phyloP scores from a whole-genome alignment of 2,797 vertebrate genomes.

The Pyrocephalus nanus region DNA sequence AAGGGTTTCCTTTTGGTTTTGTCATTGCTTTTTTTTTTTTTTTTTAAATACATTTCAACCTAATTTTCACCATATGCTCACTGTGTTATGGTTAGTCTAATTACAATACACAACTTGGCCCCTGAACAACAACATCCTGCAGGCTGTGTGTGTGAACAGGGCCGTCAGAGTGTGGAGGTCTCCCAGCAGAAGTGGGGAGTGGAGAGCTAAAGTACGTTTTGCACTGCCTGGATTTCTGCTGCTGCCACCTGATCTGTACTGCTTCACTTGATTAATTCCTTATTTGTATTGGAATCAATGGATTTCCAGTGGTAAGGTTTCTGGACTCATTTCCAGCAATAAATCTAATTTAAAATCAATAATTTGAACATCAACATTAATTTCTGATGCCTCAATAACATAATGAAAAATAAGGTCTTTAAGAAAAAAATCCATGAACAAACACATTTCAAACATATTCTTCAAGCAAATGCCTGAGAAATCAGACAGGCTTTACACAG shows the following conservation, averaged over 20 bases:
- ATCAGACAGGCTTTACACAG: rapidly evolving
- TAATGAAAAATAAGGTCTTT: neutral
- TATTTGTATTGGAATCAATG: neutral
- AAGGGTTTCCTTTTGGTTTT: neutral
- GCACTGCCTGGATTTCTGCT: neutral
- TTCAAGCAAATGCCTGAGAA: neutral
- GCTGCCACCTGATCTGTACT: neutral
- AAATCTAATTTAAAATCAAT: neutral
- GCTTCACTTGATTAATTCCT: neutral
- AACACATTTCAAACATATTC: neutral
- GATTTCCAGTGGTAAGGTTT: neutral
- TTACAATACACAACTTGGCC: neutral
- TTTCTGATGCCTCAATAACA: neutral
- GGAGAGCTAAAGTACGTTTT: neutral
- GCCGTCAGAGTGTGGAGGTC: neutral
- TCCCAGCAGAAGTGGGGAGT: neutral
- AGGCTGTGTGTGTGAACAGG: rapidly evolving
- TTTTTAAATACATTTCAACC: neutral
- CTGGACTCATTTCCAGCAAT: neutral
- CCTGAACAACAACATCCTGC: neutral
- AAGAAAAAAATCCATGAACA: neutral
- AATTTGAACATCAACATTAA: neutral
- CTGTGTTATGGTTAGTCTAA: neutral
- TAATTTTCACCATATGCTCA: neutral
- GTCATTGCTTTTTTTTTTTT: too few relatives aligned